Evolutionary conservation across 2,888 invertebrate species (phyloP).

Genomic region (Xanthia togata): DNA sequence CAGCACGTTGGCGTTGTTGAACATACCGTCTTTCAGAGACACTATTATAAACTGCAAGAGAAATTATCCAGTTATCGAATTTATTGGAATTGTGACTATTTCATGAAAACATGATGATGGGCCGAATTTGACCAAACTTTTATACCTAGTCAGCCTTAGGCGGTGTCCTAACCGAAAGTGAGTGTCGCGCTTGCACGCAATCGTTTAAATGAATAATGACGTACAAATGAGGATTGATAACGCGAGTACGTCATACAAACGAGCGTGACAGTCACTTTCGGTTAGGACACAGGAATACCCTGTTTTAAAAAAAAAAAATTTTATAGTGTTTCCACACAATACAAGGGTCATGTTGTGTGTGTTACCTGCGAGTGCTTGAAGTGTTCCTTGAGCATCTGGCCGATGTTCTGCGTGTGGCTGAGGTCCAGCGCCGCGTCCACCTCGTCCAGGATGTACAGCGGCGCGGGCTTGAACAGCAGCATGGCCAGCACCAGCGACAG

Average conservation of each 20-base stretch:
- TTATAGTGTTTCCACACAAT: neutral
- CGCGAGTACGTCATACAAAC: neutral
- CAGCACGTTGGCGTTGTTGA: slow-evolving; percentile 99
- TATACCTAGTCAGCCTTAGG: neutral
- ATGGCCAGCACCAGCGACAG: slow-evolving; percentile 98
- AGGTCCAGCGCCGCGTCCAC: slow-evolving; percentile 99
- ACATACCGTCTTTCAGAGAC: slow-evolving; percentile 99
- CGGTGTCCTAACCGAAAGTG: neutral
- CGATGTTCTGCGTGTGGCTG: slow-evolving; percentile 99
- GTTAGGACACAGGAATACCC: neutral
- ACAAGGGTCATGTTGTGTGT: fast-evolving
- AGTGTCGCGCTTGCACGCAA: neutral
- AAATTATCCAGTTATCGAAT: neutral
- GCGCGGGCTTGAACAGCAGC: slow-evolving; percentile 99
- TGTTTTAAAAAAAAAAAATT: too few relatives aligned
- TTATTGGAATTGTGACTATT: neutral
- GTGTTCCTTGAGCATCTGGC: slow-evolving; percentile 95
- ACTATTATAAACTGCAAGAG: slow-evolving; percentile 97
- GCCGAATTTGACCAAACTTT: neutral
- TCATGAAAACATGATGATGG: neutral
- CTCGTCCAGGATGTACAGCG: slow-evolving; percentile 99
- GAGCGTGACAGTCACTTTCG: neutral
- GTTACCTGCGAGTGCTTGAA: slow-evolving; percentile 73
- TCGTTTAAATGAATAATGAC: neutral
- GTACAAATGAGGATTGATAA: neutral